Percentiles rank a stretch among this genome's conserved stretches.
Evolutionary conservation across 2,797 vertebrate genomes (phyloP).

Genomic region (Avahi laniger): DNA sequence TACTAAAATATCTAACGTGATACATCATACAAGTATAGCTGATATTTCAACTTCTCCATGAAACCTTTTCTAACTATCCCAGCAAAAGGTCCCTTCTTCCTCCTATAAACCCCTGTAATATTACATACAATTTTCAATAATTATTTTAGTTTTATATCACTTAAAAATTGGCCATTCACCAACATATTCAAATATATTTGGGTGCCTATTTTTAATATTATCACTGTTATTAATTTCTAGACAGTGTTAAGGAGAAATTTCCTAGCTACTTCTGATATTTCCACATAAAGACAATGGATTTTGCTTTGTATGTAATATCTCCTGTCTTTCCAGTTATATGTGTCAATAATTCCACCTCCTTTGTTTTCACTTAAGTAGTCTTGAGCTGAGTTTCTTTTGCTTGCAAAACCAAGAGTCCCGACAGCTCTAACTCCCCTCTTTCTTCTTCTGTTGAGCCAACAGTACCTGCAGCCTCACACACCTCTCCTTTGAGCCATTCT

Average conservation of each 20-base stretch:
- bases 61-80: neutral
- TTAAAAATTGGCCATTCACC: neutral
- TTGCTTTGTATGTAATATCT: neutral
- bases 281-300: neutral
- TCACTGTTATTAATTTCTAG: neutral
- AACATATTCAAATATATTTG: neutral
- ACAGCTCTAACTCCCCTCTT: accelerated
- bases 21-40: neutral
- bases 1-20: neutral
- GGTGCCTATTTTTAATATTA: neutral
- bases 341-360: neutral
- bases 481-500: neutral
- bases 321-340: neutral
- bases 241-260: neutral
- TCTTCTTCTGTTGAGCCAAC: neutral
- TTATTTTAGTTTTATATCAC: neutral
- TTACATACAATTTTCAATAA: neutral
- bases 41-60: neutral
- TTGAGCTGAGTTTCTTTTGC: neutral
- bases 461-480: accelerated
- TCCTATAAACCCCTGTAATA: neutral
- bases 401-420: neutral
- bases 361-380: neutral
- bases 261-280: neutral
- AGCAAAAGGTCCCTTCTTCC: neutral